These are phyloP conservation scores for Spodoptera litura DNA, from an alignment of 1,140 invertebrate species.

Conservation along the genomic window DNA sequence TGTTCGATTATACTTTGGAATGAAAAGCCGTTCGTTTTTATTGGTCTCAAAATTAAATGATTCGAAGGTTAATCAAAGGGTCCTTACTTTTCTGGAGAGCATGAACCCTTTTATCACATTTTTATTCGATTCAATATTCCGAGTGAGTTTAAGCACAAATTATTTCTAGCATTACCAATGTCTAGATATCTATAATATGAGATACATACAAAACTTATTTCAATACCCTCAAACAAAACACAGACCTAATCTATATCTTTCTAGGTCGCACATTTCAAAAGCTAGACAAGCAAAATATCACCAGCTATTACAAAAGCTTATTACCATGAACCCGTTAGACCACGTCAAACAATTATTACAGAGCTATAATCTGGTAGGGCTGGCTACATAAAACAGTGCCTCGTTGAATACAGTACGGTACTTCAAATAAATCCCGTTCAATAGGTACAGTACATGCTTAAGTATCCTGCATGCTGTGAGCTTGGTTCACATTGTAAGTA, in stretches of 20 bases:
- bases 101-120: too few species aligned
- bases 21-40: neutral
- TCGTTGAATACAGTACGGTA: conserved; percentile 26
- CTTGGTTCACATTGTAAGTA: conserved; percentile 44
- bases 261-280: neutral
- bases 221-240: too few species aligned
- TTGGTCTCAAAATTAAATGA: neutral
- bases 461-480: conserved; percentile 42
- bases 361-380: neutral
- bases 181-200: too few species aligned
- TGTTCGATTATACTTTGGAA: conserved; percentile 16
- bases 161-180: too few species aligned
- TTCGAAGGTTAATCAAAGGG: too few species aligned
- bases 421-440: conserved; percentile 40
- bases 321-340: neutral
- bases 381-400: conserved; percentile 23
- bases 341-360: conserved; percentile 24
- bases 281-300: neutral
- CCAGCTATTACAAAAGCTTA: neutral
- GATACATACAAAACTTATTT: too few species aligned
- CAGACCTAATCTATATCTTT: too few species aligned
- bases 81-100: too few species aligned
- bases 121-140: too few species aligned
- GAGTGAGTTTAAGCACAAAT: too few species aligned
- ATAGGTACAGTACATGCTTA: conserved; percentile 27